phyloP scores from a whole-genome alignment of 2,113 vertebrate species.

The Chauna torquata region DNA sequence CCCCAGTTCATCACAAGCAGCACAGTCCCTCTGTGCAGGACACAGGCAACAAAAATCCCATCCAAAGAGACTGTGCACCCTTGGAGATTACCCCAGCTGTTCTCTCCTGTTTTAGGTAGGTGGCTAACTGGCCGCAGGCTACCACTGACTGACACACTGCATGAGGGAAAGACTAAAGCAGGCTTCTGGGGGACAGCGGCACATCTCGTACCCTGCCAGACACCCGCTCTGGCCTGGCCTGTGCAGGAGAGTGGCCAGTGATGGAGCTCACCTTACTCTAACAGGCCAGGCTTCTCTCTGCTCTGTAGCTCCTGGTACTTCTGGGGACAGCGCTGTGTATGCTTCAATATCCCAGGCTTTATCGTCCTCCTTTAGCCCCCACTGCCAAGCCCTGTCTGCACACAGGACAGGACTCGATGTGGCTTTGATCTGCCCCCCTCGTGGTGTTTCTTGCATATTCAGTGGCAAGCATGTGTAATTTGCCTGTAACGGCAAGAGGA shows the following conservation, averaged over 20 bases:
- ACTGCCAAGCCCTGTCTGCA: background rate
- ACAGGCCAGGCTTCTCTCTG: background rate
- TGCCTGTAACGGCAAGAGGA: conserved; percentile 1
- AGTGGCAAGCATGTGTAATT: background rate
- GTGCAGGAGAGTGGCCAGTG: background rate
- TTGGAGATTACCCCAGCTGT: background rate
- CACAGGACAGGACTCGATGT: background rate
- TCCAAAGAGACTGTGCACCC: background rate
- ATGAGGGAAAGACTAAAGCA: background rate
- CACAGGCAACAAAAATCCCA: background rate
- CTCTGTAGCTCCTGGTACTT: background rate
- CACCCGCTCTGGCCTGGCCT: background rate
- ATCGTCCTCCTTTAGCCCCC: background rate
- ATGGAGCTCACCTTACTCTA: background rate
- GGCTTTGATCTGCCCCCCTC: background rate
- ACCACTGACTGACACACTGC: rapidly evolving
- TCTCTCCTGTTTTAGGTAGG: background rate
- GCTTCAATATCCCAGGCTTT: background rate
- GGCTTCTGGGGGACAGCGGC: background rate
- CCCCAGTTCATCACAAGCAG: background rate
- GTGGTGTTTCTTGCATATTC: background rate
- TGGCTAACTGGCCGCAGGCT: too few species aligned
- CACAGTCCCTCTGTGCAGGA: background rate
- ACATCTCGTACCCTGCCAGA: background rate
- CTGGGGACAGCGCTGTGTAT: background rate